Evolutionary conservation across 2,888 invertebrate genomes (phyloP).

Genomic region (Linnaemya vulpina): DNA sequence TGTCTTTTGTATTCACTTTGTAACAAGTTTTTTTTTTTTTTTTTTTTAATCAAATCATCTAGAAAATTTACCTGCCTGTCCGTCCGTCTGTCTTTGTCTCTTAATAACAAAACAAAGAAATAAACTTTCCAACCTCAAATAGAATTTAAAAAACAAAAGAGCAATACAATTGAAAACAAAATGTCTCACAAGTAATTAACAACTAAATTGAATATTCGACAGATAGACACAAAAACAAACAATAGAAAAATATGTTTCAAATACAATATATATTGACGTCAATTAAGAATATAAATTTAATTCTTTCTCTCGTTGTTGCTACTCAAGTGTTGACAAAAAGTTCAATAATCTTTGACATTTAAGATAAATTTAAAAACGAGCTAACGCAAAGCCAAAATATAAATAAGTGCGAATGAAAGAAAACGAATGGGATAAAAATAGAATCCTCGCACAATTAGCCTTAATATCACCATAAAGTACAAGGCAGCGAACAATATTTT

Average conservation of each 20-base stretch:
- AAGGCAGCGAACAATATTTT: too few relatives aligned
- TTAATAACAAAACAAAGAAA: not conserved
- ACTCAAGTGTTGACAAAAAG: slow-evolving; percentile 30
- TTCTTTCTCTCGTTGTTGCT: slow-evolving; percentile 21
- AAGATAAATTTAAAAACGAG: slow-evolving; percentile 25
- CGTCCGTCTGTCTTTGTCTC: not conserved
- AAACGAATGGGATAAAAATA: not conserved
- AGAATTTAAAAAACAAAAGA: slow-evolving; percentile 1
- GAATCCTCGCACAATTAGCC: not conserved
- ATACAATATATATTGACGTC: slow-evolving; percentile 55
- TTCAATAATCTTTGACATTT: slow-evolving; percentile 65
- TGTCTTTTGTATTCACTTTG: not conserved
- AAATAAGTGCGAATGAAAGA: not conserved
- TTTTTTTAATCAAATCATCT: not conserved
- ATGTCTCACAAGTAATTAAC: slow-evolving; percentile 58
- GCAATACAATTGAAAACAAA: slow-evolving; percentile 21
- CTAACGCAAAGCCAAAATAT: not conserved
- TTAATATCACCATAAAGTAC: too few relatives aligned
- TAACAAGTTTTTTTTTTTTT: not conserved
- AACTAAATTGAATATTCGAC: slow-evolving; percentile 49
- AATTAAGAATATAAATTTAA: slow-evolving; percentile 51
- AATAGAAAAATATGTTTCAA: slow-evolving; percentile 11
- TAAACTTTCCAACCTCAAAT: slow-evolving; percentile 13
- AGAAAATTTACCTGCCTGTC: not conserved
- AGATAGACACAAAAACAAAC: slow-evolving; percentile 18